Conservation (phyloP, 2,888 invertebrate species). For the Agrochola circellaris region DNA sequence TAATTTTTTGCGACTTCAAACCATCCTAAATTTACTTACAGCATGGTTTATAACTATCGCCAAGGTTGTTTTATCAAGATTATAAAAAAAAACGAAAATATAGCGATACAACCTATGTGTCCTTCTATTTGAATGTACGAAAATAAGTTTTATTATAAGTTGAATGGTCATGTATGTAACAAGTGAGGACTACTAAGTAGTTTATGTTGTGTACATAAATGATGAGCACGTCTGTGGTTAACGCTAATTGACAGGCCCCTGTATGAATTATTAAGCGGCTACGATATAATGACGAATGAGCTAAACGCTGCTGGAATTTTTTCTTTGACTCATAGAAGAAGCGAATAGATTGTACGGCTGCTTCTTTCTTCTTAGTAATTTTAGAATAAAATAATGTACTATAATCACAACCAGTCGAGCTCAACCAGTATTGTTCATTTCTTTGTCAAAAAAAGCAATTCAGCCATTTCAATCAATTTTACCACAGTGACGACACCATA, state of each 20-base stretch:
- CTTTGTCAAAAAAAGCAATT: background rate
- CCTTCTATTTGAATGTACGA: background rate
- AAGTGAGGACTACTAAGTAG: constrained; percentile 11
- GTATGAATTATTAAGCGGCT: constrained; percentile 11
- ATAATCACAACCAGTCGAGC: background rate
- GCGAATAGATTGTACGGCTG: background rate
- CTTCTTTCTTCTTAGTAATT: background rate
- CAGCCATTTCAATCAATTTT: background rate
- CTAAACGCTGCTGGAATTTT: constrained; percentile 12
- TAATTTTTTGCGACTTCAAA: background rate
- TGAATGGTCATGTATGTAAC: background rate
- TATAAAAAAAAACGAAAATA: background rate
- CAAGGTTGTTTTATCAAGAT: background rate
- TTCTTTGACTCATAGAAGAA: background rate
- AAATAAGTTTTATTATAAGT: background rate
- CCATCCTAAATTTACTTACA: background rate
- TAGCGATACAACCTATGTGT: background rate
- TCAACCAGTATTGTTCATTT: background rate
- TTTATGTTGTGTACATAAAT: constrained; percentile 12
- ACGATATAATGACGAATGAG: constrained; percentile 19
- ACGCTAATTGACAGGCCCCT: constrained; percentile 22
- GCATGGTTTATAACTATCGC: background rate
- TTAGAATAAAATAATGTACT: background rate
- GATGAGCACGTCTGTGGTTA: constrained; percentile 21
- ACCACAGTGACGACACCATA: background rate